Percentiles rank a stretch among this genome's conserved stretches.
These are phyloP conservation scores for Rhagoletis pomonella DNA, from an alignment of 1,140 invertebrate genomes.

Conservation along the genomic window DNA sequence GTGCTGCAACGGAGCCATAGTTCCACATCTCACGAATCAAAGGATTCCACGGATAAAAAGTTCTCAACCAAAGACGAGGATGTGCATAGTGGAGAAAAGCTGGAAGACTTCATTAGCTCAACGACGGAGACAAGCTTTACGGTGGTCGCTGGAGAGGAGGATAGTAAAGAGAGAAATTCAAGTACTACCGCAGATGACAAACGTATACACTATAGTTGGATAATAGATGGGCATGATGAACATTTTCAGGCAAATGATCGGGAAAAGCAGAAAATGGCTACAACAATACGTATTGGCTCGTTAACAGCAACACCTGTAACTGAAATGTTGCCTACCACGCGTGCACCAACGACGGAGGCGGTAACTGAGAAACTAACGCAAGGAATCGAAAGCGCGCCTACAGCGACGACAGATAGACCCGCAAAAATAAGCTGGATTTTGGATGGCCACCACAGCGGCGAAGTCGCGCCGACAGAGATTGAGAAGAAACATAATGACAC, in stretches of 20 bases:
- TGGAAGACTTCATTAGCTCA: not conserved
- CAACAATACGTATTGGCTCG: not conserved
- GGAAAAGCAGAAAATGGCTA: not conserved
- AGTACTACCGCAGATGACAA: not conserved
- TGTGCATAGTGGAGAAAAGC: not conserved
- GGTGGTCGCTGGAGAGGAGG: not conserved
- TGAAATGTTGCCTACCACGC: too few relatives aligned
- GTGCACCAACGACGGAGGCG: not conserved
- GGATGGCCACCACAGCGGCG: too few relatives aligned
- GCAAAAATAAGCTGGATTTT: too few relatives aligned
- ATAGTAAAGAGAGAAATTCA: not conserved
- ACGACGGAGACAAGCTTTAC: conserved; percentile 31
- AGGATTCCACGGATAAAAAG: not conserved
- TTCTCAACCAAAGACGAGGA: not conserved
- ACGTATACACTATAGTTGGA: conserved; percentile 55
- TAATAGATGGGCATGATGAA: conserved; percentile 54
- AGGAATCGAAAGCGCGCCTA: too few relatives aligned
- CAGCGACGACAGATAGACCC: too few relatives aligned
- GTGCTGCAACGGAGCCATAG: conserved; percentile 8
- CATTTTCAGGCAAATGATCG: not conserved
- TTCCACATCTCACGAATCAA: conserved; percentile 47
- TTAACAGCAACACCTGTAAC: not conserved
- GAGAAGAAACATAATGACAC: conserved; percentile 21
- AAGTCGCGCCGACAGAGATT: not conserved
- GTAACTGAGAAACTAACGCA: too few relatives aligned